Percentiles rank a stretch among this genome's conserved stretches.
phyloP scores from a whole-genome alignment of 92 coral and sea anemone species.

The Actinostola sp. region DNA sequence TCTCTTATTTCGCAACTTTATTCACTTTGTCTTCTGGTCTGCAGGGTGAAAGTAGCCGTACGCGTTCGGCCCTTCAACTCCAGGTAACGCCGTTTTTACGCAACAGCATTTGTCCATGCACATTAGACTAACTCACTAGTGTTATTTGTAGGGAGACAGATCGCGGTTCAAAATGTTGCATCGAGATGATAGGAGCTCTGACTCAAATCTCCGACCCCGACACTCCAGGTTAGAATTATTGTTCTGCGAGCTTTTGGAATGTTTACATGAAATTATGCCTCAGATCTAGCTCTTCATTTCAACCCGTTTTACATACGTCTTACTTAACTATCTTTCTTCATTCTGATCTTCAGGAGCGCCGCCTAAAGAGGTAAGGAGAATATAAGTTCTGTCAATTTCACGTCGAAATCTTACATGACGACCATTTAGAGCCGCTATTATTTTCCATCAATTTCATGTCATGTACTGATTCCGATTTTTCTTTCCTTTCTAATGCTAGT shows the following conservation, averaged over 20 bases:
- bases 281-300: constrained; percentile 1
- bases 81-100: constrained; percentile 62
- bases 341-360: constrained; percentile 65
- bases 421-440: no score
- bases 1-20: constrained; percentile 27
- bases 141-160: constrained; percentile 77
- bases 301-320: not conserved
- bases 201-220: constrained; percentile 95
- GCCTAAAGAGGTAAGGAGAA: constrained; percentile 89
- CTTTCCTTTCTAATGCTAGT: constrained; percentile 53
- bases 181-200: constrained; percentile 89
- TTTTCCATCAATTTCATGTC: constrained; percentile 8
- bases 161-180: constrained; percentile 80
- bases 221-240: constrained; percentile 58
- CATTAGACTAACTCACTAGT: not conserved
- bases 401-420: no score
- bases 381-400: not conserved
- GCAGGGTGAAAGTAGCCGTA: constrained; percentile 98
- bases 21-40: constrained; percentile 15
- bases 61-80: constrained; percentile 98
- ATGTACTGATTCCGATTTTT: constrained; percentile 12
- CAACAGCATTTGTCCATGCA: not conserved
- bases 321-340: not conserved
- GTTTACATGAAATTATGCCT: constrained; percentile 47
- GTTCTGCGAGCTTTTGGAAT: constrained; percentile 74